A percentile compares a stretch with the other conserved stretches of the same genome.
These are phyloP conservation scores for Cheilosia impressa DNA, from an alignment of 2,888 invertebrate species.

Conservation along the genomic window DNA sequence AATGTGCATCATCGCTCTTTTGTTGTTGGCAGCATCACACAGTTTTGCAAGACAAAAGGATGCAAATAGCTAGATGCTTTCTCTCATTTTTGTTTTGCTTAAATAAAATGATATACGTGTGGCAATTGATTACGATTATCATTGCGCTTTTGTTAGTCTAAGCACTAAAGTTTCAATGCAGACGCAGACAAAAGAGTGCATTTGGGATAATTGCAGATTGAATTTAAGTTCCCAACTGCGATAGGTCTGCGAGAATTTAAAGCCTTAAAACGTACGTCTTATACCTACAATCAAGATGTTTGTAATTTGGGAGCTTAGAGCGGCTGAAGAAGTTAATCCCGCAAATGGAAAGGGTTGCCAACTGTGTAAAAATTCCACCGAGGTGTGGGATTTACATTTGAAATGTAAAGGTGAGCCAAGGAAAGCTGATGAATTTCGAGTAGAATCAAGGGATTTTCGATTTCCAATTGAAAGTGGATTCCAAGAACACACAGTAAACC, in stretches of 20 bases:
- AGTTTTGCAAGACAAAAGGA: slow-evolving; percentile 60
- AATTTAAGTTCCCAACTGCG: slow-evolving; percentile 10
- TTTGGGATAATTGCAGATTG: slow-evolving; percentile 20
- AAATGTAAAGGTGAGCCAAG: neutral
- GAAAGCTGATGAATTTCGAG: slow-evolving; percentile 6
- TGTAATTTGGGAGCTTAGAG: slow-evolving; percentile 28
- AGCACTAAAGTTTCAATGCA: neutral
- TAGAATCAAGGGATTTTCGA: slow-evolving; percentile 7
- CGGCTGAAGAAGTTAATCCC: slow-evolving; percentile 40
- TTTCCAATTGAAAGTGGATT: neutral
- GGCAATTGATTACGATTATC: slow-evolving; percentile 60
- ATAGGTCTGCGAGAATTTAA: neutral
- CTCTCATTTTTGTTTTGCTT: slow-evolving; percentile 26
- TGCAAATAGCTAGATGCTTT: slow-evolving; percentile 41
- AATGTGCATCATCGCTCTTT: slow-evolving; percentile 58
- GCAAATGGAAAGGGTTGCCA: neutral
- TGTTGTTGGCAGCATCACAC: slow-evolving; percentile 54
- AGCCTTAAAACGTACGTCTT: neutral
- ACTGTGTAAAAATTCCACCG: slow-evolving; percentile 6
- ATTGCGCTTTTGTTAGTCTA: slow-evolving; percentile 37
- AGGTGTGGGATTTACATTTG: slow-evolving; percentile 19
- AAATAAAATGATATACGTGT: slow-evolving; percentile 23
- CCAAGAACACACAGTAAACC: neutral
- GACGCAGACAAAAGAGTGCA: slow-evolving; percentile 6
- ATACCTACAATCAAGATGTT: slow-evolving; percentile 28